Base-by-base conservation (phyloP, 2,113 vertebrate species). In the Nothoprocta perdicaria region DNA sequence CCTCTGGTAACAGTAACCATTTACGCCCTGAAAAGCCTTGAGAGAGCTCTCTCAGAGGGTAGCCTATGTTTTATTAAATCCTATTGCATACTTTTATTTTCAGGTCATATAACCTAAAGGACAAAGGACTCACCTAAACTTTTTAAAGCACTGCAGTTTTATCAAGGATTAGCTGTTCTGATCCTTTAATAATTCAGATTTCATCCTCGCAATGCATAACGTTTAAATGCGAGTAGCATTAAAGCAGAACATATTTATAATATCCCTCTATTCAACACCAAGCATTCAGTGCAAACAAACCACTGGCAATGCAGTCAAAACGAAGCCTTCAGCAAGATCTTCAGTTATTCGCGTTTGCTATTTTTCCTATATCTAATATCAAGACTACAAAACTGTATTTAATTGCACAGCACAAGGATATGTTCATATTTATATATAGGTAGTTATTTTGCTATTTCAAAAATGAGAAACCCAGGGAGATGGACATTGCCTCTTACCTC, bases 31-130 rank as follows among this genome's bases (percentile, higher is more conserved):
- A 94, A 94, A 89, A 93, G 92, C 81, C 92, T 95, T 96, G 84
- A 88, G 95, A 96, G 92, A 86, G 89, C 74, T 82, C 89, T 90
- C 88, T 87, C 3, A 2, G 40, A 77, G 41, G 48, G 79, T 40
- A 82, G 92, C 78, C 90, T 89, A 95, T 96, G 92, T 96, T 96
- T 96, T 96, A 95, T 96, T 95, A 93, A 96, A 96, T 86, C 41
- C 75, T 93, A 90, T 88, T 84, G 82, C 85, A 89, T 72, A 86
- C 48, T 89, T 95, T 92, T 88, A 96, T 95, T 95, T 93, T 91
- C 87, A 96, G 91, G 92, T 93, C 91, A 88, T 93, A 88, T 78
- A 92, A 94, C 82, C 61, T 92, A 85, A 96, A 96, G 96, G 94
- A 96, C 94, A 93, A 96, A 88, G 48, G 57, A 91, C 67, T 83